Percentiles rank a stretch among this genome's conserved stretches.
Conservation (phyloP, 2,888 invertebrate species). For the Idaea aversata region DNA sequence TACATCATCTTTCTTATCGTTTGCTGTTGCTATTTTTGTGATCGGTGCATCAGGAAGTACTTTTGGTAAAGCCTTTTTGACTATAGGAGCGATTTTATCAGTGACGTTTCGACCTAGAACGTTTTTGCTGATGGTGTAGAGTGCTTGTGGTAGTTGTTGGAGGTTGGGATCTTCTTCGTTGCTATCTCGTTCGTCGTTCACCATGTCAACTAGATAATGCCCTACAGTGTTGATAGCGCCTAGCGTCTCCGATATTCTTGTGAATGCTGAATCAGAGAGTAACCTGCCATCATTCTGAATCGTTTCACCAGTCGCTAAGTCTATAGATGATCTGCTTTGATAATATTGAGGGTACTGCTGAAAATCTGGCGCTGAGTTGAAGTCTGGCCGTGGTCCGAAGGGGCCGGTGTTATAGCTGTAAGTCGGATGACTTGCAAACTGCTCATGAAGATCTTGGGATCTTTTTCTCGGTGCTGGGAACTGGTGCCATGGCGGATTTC, state of each 20-base stretch:
- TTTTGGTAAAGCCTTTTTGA: slow-evolving; percentile 66
- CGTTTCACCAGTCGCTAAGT: slow-evolving; percentile 35
- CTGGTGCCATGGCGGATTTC: slow-evolving; percentile 66
- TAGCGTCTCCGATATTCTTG: slow-evolving; percentile 82
- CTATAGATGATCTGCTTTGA: slow-evolving; percentile 24
- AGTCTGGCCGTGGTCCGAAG: slow-evolving; percentile 25
- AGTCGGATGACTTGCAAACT: slow-evolving; percentile 18
- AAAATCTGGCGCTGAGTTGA: slow-evolving; percentile 6
- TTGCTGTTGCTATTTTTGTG: slow-evolving; percentile 66
- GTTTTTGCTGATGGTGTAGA: slow-evolving; percentile 90
- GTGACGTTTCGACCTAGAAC: slow-evolving; percentile 88
- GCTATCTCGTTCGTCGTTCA: slow-evolving; percentile 67
- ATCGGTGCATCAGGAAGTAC: slow-evolving; percentile 70
- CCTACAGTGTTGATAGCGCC: slow-evolving; percentile 94
- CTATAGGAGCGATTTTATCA: slow-evolving; percentile 89
- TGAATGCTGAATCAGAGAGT: slow-evolving; percentile 81
- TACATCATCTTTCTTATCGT: slow-evolving; percentile 77
- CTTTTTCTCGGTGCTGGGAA: slow-evolving; percentile 68
- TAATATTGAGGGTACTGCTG: slow-evolving; percentile 9
- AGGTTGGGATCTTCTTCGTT: slow-evolving; percentile 66
- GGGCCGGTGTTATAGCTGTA: slow-evolving; percentile 41
- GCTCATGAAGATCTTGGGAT: slow-evolving; percentile 47
- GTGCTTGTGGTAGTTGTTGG: slow-evolving; percentile 83
- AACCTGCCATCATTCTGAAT: slow-evolving; percentile 71
- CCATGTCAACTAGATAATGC: slow-evolving; percentile 91